Base-by-base conservation (phyloP, 2,113 vertebrate genomes). In the Zapus hudsonius region DNA sequence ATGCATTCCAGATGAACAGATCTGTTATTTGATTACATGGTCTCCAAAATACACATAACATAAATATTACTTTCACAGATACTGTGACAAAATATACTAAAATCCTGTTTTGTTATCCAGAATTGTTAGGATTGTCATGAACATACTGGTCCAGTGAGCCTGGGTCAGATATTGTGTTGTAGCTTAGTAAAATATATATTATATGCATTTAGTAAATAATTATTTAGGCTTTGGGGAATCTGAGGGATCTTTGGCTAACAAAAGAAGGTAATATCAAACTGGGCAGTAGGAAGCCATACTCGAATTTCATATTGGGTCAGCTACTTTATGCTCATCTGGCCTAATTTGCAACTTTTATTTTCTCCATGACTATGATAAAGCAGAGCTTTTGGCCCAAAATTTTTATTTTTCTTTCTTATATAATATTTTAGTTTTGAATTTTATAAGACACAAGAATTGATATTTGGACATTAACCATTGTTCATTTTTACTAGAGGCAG, bases 341-440 rank as follows among this genome's bases (percentile, higher is more conserved):
- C 72, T 92, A 83, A 92, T 87, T 91, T 96, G 72, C 94, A 57
- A 91, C 89, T 15, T 90, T 94, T 94, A 87, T 94, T 92, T 92
- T 84, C 69, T 12, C 66, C 38, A 52, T 79, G 80, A 92, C 75
- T 73, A 61, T 85, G 13, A 38, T 83, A 84, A 52, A 52, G 47
- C 5, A 84, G 15, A 67, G 59, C n/a, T 93, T 89, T 94, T 80
- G 81, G n/a, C 66, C 15, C 88, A 91, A 79, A 83, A 66, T 94
- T 94, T 87, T 83, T 70, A 84, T 72, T 94, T 93, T 66, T 44
- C 16, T 73, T 90, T 80, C 55, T 40, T 88, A 42, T 84, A 17
- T 90, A 82, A 55, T 69, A 2, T 93, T 20, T 85, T 85, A 89
- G 20, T 79, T 84, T 90, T 94, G 66, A 76, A 25, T 96, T 95